These are phyloP conservation scores for Eurytoma californica DNA, from an alignment of 2,888 invertebrate genomes.

Conservation along the genomic window DNA sequence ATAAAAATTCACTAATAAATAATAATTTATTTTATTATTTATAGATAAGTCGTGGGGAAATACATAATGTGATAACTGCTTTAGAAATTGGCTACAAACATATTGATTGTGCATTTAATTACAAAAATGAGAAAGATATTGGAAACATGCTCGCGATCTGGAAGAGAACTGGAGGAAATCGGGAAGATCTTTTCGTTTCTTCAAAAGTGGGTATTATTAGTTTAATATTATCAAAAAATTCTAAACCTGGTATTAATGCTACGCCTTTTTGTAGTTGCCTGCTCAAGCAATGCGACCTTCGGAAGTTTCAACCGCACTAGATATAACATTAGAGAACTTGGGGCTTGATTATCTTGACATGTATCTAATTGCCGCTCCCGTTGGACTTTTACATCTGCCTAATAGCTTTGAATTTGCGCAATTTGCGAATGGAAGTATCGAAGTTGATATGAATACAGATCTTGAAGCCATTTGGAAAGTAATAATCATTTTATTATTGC, in stretches of 20 bases:
- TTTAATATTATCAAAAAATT: neutral
- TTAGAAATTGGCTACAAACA: constrained; percentile 84
- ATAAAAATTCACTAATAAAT: neutral
- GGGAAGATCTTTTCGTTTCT: constrained; percentile 86
- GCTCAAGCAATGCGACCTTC: neutral
- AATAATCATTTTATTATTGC: neutral
- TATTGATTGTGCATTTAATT: constrained; percentile 87
- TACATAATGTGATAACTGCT: constrained; percentile 79
- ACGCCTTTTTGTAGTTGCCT: neutral
- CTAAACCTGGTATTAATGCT: neutral
- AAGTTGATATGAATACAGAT: neutral
- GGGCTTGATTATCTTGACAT: constrained; percentile 26
- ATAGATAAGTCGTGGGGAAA: neutral
- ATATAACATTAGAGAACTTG: neutral
- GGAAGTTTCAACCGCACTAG: neutral
- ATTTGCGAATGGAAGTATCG: constrained; percentile 2
- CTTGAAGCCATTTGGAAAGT: constrained; percentile 36
- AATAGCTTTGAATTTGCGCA: neutral
- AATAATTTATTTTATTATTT: neutral
- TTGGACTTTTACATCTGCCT: neutral
- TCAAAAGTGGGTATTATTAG: constrained; percentile 79
- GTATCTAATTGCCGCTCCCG: constrained; percentile 21
- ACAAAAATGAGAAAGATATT: constrained; percentile 86
- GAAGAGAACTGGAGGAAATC: constrained; percentile 79
- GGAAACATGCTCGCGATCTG: constrained; percentile 82